Percentiles rank a stretch among this genome's conserved stretches.
phyloP scores from a whole-genome alignment of 2,797 vertebrate species.

The Loris lydekkerianus region DNA sequence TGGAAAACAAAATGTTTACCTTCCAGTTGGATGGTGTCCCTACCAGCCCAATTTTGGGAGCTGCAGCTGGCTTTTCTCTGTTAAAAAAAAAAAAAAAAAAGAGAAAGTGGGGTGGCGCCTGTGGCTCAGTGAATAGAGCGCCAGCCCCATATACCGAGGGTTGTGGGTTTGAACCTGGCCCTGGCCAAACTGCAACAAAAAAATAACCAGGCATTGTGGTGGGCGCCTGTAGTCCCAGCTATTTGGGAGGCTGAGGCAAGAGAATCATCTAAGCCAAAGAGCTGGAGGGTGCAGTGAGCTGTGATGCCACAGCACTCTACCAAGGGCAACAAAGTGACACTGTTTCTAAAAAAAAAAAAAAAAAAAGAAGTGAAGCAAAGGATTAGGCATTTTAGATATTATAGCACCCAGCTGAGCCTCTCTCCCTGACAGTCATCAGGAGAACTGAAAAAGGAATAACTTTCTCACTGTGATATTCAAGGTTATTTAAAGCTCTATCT shows the following conservation, averaged over 20 bases:
- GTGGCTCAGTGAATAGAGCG: too few species aligned
- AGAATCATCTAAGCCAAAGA: too few species aligned
- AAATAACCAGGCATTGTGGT: too few species aligned
- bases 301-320: too few species aligned
- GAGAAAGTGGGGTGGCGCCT: too few species aligned
- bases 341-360: too few species aligned
- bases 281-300: too few species aligned
- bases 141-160: too few species aligned
- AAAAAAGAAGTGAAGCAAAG: background rate
- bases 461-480: background rate
- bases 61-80: background rate
- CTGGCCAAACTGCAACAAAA: too few species aligned
- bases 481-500: conserved; percentile 57
- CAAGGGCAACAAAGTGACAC: too few species aligned
- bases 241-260: background rate
- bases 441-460: background rate
- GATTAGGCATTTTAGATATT: background rate
- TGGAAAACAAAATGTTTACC: background rate
- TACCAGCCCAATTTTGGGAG: background rate
- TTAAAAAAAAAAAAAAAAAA: background rate
- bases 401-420: background rate
- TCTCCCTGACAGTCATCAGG: background rate
- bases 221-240: too few species aligned
- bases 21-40: background rate
- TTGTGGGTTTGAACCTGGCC: too few species aligned